Evolutionary conservation across 2,888 invertebrate species (phyloP).

Genomic region (Harpagoxenus sublaevis): DNA sequence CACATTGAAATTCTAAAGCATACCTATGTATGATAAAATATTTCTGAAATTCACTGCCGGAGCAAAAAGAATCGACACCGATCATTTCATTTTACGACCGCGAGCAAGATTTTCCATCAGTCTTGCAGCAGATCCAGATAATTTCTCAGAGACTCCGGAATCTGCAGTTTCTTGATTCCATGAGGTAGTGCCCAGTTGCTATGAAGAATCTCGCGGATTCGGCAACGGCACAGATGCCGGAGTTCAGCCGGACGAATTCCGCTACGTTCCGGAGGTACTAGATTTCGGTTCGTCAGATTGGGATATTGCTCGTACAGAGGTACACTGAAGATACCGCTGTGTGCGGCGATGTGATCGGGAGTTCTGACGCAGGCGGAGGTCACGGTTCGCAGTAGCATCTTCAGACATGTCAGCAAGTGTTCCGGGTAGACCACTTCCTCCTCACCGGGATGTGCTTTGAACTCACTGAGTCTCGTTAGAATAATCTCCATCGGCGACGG

Average conservation of each 20-base stretch:
- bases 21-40: constrained; percentile 18
- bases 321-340: constrained; percentile 80
- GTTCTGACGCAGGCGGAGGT: constrained; percentile 87
- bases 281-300: constrained; percentile 88
- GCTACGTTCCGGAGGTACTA: constrained; percentile 89
- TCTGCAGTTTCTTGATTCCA: constrained; percentile 90
- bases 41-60: not conserved
- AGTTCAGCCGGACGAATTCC: constrained; percentile 90
- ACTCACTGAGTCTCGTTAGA: constrained; percentile 89
- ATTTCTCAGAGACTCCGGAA: constrained; percentile 90
- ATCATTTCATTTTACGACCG: too few relatives aligned
- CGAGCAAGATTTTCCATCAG: constrained; percentile 82
- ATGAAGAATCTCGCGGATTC: constrained; percentile 90
- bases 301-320: constrained; percentile 84
- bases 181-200: constrained; percentile 91
- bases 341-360: constrained; percentile 81
- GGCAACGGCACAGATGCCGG: constrained; percentile 92
- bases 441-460: constrained; percentile 85
- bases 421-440: constrained; percentile 88
- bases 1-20: constrained; percentile 9
- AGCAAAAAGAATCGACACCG: not conserved
- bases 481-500: constrained; percentile 89
- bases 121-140: constrained; percentile 93
- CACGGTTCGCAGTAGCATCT: constrained; percentile 90
- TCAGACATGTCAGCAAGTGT: constrained; percentile 91